phyloP scores from a whole-genome alignment of 2,113 vertebrate genomes.

The Bettongia penicillata region DNA sequence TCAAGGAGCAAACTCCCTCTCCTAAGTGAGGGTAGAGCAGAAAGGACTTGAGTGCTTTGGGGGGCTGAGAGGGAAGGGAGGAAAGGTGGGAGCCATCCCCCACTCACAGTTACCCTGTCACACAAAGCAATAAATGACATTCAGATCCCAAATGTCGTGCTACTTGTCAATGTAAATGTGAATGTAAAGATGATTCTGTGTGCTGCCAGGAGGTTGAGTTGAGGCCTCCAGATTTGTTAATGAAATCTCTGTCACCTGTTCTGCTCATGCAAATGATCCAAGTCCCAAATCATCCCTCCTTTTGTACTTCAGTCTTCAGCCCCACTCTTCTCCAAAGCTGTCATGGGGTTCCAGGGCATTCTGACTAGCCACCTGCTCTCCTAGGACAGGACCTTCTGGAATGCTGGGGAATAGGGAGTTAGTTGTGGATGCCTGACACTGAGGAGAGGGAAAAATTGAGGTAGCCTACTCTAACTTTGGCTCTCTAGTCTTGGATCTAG shows the following conservation, averaged over 20 bases:
- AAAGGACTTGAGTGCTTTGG: neutral
- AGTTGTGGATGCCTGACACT: neutral
- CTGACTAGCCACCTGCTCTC: neutral
- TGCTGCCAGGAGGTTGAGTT: slow-evolving; percentile 8
- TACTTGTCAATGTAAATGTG: neutral
- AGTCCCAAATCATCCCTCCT: slow-evolving; percentile 49
- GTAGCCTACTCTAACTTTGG: neutral
- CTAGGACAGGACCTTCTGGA: neutral
- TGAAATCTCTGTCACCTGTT: slow-evolving; percentile 75
- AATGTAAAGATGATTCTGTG: slow-evolving; percentile 7
- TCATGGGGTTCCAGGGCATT: neutral
- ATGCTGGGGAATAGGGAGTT: neutral
- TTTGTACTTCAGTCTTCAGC: slow-evolving; percentile 27
- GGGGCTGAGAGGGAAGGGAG: neutral
- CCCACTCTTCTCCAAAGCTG: slow-evolving; percentile 16
- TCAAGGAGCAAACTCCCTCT: neutral
- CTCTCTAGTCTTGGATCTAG: neutral
- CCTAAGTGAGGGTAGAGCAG: neutral
- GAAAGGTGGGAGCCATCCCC: neutral
- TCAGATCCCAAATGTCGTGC: neutral
- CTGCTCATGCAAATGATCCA: slow-evolving; percentile 62
- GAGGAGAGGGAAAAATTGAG: neutral
- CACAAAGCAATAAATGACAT: slow-evolving; percentile 66
- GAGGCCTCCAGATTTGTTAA: slow-evolving; percentile 66
- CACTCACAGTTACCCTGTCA: neutral